Base-by-base conservation (phyloP, 2,888 invertebrate genomes). In the Apoda limacodes region DNA sequence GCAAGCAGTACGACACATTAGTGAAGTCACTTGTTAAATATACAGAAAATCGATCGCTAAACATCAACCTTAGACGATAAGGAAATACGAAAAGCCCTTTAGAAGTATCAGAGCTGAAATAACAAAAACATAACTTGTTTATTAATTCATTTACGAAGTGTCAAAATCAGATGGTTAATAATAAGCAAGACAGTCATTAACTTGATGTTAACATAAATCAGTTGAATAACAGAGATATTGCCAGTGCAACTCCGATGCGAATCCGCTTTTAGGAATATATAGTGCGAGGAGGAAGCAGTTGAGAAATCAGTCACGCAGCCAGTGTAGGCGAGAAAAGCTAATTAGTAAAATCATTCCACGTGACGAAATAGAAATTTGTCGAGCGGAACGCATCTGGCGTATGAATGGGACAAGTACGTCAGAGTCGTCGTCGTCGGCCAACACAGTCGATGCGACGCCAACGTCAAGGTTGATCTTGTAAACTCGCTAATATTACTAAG, bases 281-380 rank as follows among this genome's bases (percentile, higher is more conserved):
- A 49, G 43, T 48, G 52, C 41, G 48, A 34, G 46, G 48, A 62
- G 52, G 60, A 59, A 66, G 55, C 44, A 46, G 46, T 45, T 42
- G 38, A 41, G 44, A 47, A 51, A 52, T 50, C 55, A 51, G 59
- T 59, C 56, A 58, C 58, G 48, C 56, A 52, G 42, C 40, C 44
- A 39, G 52, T 48, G 66, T 63, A 56, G 65, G 62, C 62, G 65
- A 61, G 47, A 61, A 50, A 43, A 51, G 50, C 58, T 54, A 65
- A 72, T 74, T 70, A 72, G 57, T 48, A 40, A 48, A 45, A 43
- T 42, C 37, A 50, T 49, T 37, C 44, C 55, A 60, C 64, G 61
- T 63, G 66, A 54, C 51, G 48, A 55, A 60, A 54, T 54, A 61
- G 56, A 63, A 60, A 55, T 51, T 59, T 57, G 56, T 56, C 49